Percentiles rank a stretch among this genome's conserved stretches.
Conservation (phyloP, 2,888 invertebrate species). For the Schrankia costaestrigalis region DNA sequence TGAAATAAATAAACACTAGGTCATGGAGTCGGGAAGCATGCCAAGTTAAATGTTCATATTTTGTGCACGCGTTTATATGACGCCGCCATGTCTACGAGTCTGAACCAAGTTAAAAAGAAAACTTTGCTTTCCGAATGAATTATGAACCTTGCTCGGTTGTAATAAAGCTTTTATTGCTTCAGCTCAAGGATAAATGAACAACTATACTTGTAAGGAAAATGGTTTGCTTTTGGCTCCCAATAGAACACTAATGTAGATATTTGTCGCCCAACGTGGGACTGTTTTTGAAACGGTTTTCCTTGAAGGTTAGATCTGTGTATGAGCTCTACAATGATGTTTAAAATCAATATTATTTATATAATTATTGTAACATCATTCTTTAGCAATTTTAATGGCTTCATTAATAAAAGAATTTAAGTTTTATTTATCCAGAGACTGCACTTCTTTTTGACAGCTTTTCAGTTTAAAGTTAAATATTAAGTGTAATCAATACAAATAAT, state of each 20-base stretch:
- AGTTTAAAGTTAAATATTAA: too few relatives aligned
- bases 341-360: too few relatives aligned
- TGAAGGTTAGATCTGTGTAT: too few relatives aligned
- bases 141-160: slow-evolving; percentile 9
- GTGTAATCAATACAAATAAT: too few relatives aligned
- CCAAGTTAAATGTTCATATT: slow-evolving; percentile 21
- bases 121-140: slow-evolving; percentile 11
- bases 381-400: too few relatives aligned
- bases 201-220: neutral
- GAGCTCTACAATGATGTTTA: too few relatives aligned
- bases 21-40: slow-evolving; percentile 27
- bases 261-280: slow-evolving; percentile 3
- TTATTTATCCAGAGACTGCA: too few relatives aligned
- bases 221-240: slow-evolving; percentile 19
- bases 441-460: too few relatives aligned
- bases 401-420: too few relatives aligned
- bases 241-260: neutral
- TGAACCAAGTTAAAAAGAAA: slow-evolving; percentile 10
- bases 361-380: too few relatives aligned
- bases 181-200: slow-evolving; percentile 10
- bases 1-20: slow-evolving; percentile 18
- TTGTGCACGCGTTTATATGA: slow-evolving; percentile 13
- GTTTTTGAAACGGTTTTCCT: too few relatives aligned
- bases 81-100: slow-evolving; percentile 24
- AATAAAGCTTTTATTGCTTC: slow-evolving; percentile 11